A percentile compares a stretch with the other conserved stretches of the same genome.
phyloP scores from a whole-genome alignment of 2,888 invertebrate species.

The Ophion obscuratus region DNA sequence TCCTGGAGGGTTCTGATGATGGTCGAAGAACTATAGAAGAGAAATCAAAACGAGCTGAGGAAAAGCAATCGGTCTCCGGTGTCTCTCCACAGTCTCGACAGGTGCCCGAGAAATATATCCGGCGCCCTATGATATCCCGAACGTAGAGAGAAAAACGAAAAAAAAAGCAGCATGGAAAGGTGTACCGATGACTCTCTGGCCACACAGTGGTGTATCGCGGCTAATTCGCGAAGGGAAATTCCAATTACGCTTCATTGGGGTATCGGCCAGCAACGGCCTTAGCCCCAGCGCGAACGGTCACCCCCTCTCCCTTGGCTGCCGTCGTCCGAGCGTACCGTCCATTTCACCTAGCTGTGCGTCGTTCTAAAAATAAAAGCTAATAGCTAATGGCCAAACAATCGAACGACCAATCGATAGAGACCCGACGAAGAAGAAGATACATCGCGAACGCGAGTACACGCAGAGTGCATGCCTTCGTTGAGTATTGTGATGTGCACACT shows the following conservation, averaged over 20 bases:
- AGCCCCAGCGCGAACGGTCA: neutral
- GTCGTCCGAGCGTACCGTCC: neutral
- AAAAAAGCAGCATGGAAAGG: slow-evolving; percentile 20
- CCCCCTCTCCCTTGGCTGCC: neutral
- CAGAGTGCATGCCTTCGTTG: neutral
- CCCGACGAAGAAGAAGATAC: slow-evolving; percentile 56
- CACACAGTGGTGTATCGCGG: slow-evolving; percentile 43
- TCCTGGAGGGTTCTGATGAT: slow-evolving; percentile 43
- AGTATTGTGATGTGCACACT: neutral
- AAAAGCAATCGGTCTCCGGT: slow-evolving; percentile 61
- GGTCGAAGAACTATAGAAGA: slow-evolving; percentile 35
- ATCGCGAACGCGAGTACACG: neutral
- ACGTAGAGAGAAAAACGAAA: neutral
- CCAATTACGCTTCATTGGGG: slow-evolving; percentile 71
- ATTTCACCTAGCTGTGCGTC: slow-evolving; percentile 40
- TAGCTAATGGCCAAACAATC: slow-evolving; percentile 77
- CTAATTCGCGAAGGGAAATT: slow-evolving; percentile 64
- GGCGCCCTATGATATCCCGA: neutral
- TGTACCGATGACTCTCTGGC: slow-evolving; percentile 31
- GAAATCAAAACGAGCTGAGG: slow-evolving; percentile 58
- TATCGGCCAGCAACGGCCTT: slow-evolving; percentile 72
- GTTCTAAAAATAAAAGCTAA: slow-evolving; percentile 77
- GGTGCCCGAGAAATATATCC: slow-evolving; percentile 31
- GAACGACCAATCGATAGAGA: slow-evolving; percentile 78
- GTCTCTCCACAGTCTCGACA: slow-evolving; percentile 53